Evolutionary conservation across 2,113 vertebrate species (phyloP).

Genomic region (Datnioides undecimradiatus): DNA sequence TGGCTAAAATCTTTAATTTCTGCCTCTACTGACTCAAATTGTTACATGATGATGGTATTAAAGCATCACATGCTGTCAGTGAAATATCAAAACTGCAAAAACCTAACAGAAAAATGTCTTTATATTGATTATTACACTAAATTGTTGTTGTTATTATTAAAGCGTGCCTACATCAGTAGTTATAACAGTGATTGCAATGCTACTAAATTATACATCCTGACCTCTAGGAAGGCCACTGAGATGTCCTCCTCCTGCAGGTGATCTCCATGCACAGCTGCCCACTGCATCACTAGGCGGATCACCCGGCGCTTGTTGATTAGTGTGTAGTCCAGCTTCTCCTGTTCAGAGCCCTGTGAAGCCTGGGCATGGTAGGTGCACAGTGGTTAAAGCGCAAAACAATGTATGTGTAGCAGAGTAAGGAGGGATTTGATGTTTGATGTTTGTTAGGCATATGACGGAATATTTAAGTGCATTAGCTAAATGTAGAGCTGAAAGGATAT

Average conservation of each 20-base stretch:
- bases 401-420: neutral
- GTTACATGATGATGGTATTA: too few relatives aligned
- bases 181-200: neutral
- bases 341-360: conserved; percentile 95
- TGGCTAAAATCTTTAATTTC: too few relatives aligned
- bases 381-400: conserved; percentile 86
- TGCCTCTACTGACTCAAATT: too few relatives aligned
- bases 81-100: neutral
- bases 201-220: conserved; percentile 60
- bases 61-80: neutral
- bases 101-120: neutral
- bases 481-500: conserved; percentile 90
- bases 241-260: conserved; percentile 92
- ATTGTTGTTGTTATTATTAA: neutral
- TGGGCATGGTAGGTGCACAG: conserved; percentile 92
- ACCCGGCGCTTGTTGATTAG: conserved; percentile 96
- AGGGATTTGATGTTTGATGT: neutral
- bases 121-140: neutral
- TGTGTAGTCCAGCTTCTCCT: conserved; percentile 96
- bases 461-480: neutral
- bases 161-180: too few relatives aligned
- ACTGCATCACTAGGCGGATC: conserved; percentile 92
- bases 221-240: conserved; percentile 92
- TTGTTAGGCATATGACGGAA: neutral
- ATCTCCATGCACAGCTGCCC: conserved; percentile 89